Conservation (phyloP, 2,113 vertebrate species). For the Phasianus colchicus region DNA sequence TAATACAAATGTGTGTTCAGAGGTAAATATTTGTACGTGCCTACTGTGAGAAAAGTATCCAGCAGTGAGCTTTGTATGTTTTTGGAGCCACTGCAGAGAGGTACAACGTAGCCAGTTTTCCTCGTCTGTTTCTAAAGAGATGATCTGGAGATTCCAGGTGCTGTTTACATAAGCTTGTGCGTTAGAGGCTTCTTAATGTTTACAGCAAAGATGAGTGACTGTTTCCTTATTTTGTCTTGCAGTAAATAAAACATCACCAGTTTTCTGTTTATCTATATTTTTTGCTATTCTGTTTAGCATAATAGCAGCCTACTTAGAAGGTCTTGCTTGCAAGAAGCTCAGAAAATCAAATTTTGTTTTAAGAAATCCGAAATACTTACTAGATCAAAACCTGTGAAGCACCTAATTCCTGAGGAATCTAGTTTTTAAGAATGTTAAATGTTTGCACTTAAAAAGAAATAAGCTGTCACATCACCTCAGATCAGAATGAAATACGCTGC, state of each 20-base stretch:
- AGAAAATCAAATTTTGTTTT: not conserved
- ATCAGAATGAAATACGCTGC: not conserved
- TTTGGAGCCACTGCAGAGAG: not conserved
- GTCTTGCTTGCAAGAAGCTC: not conserved
- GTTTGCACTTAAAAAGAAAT: not conserved
- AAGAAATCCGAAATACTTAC: not conserved
- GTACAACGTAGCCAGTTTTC: not conserved
- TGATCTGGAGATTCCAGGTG: not conserved
- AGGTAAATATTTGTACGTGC: not conserved
- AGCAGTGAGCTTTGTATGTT: not conserved
- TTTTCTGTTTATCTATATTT: not conserved
- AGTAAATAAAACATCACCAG: not conserved
- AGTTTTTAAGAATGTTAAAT: not conserved
- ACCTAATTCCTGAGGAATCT: not conserved
- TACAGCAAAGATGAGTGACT: not conserved
- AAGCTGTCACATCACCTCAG: not conserved
- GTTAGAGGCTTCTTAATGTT: not conserved
- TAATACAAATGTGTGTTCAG: not conserved
- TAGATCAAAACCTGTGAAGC: not conserved
- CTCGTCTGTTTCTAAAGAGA: not conserved
- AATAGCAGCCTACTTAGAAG: not conserved
- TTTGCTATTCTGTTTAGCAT: not conserved
- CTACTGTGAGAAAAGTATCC: not conserved
- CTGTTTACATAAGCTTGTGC: not conserved
- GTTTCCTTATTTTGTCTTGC: not conserved